phyloP scores from a whole-genome alignment of 2,888 invertebrate species.

The Furcula furcula region DNA sequence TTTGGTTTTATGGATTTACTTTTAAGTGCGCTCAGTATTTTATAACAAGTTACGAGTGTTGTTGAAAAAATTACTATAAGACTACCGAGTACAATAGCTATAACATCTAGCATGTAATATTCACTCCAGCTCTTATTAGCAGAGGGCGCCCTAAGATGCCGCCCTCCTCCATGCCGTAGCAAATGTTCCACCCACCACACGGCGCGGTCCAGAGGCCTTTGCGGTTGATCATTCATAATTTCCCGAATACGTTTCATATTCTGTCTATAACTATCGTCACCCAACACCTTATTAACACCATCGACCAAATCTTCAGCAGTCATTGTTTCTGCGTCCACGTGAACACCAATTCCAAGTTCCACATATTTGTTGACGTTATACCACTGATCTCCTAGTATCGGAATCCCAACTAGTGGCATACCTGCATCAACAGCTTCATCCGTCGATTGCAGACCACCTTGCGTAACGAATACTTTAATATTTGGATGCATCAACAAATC shows the following conservation, averaged over 20 bases:
- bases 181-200: conserved; percentile 60
- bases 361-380: too few species aligned
- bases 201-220: conserved; percentile 2
- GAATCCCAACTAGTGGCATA: too few species aligned
- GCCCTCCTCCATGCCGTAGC: conserved; percentile 38
- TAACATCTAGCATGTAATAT: too few species aligned
- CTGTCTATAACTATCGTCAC: background rate
- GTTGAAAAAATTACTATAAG: too few species aligned
- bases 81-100: too few species aligned
- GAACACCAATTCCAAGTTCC: conserved; percentile 2
- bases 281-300: background rate
- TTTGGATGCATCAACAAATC: conserved; percentile 55
- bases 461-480: conserved; percentile 55
- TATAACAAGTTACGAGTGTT: too few species aligned
- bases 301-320: background rate
- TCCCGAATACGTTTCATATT: conserved; percentile 1
- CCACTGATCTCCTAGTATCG: too few species aligned
- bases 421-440: too few species aligned
- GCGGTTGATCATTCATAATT: conserved; percentile 1
- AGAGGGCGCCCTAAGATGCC: conserved; percentile 1
- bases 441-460: conserved; percentile 56
- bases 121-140: background rate
- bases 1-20: too few species aligned
- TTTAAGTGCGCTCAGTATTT: too few species aligned
- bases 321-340: background rate